These are phyloP conservation scores for Mustela lutreola DNA, from an alignment of 2,113 vertebrate species.

Conservation along the genomic window DNA sequence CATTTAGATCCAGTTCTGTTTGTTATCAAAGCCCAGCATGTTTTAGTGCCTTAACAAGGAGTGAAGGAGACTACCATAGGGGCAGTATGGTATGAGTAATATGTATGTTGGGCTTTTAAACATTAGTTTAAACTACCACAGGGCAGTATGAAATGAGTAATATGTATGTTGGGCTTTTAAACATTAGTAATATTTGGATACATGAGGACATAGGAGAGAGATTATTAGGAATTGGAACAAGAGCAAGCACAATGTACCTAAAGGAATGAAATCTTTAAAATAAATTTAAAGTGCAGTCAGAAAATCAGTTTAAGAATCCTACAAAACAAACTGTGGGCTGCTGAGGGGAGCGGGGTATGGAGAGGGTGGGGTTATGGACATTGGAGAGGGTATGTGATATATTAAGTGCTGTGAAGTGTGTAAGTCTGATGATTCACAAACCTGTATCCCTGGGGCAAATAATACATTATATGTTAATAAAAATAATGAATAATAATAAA, in stretches of 20 bases:
- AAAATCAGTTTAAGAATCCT: no score
- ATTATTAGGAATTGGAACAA: not conserved
- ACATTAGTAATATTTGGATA: not conserved
- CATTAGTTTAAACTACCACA: not conserved
- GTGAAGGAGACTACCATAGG: rapidly evolving
- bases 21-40: not conserved
- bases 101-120: not conserved
- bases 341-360: no score
- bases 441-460: no score
- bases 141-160: not conserved
- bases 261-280: not conserved
- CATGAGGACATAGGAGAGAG: not conserved
- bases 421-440: no score
- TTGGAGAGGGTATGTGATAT: no score
- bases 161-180: not conserved
- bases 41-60: not conserved
- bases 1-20: not conserved
- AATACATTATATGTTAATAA: no score
- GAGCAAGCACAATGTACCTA: not conserved
- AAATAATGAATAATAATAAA: no score
- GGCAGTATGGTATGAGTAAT: not conserved
- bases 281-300: no score
- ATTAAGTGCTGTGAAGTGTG: no score
- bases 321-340: no score
- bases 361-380: no score